Base-by-base conservation (phyloP, 2,888 invertebrate genomes). In the Lycophotia porphyrea region DNA sequence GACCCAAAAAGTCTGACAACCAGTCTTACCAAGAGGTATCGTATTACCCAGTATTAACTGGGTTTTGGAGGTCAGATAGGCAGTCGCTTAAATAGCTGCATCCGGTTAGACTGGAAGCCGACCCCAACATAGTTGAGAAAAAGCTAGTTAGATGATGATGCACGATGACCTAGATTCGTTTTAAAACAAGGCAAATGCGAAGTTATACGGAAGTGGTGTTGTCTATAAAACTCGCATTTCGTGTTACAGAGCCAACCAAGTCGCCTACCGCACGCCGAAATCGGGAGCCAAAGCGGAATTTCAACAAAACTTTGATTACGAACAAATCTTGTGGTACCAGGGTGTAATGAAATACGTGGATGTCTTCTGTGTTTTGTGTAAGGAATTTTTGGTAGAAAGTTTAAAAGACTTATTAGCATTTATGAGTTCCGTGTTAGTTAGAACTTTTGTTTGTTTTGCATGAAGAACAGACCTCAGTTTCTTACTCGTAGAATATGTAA, bases 221-320 rank as follows among this genome's bases (percentile, higher is more conserved):
- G 86, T 79, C 70, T 76, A 79, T 78, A 76, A 87, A 87, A 87
- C 61, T 86, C 74, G 36, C 76, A 73, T 81, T 75, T 74, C 71
- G 63, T 64, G 42, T 79, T 71, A 76, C 65, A 67, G 73, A 77
- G 76, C 64, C 61, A 85, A 73, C 63, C n/a, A n/a, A 60, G 65
- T 73, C 74, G 67, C 76, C 79, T 74, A 84, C 86, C 74, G 69
- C 71, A 78, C 60, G 55, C 64, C 70, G 74, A 58, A 63, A 85
- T 80, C 76, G 76, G 58, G 79, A 84, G 72, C 86, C 77, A 85
- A 80, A 58, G 75, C 47, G 69, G 78, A 81, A 77, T 85, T 77
- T 81, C 81, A 85, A 85, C 81, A 85, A 87, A 86, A 85, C 73
- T 87, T 86, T 86, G 83, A 87, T 87, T 83, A 85, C 75, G 36